phyloP scores from a whole-genome alignment of 2,888 invertebrate species.

The Cephus rjabovi region DNA sequence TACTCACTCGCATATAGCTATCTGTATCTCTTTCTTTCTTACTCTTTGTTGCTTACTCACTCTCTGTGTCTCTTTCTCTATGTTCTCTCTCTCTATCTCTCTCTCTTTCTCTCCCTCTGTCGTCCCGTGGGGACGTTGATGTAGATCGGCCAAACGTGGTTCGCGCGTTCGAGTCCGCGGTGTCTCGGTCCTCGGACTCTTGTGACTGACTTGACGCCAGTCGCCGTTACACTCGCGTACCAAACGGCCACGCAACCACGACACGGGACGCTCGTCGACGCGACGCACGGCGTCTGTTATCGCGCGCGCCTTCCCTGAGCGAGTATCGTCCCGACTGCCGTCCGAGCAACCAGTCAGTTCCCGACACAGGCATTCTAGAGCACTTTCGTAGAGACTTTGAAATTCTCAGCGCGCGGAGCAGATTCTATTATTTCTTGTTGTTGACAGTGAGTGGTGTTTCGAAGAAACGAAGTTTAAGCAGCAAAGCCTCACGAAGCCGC shows the following conservation, averaged over 20 bases:
- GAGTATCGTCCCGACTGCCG: background rate
- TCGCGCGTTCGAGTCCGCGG: background rate
- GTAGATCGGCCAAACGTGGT: background rate
- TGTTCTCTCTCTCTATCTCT: slow-evolving; percentile 3
- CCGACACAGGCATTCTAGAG: background rate
- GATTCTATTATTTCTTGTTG: background rate
- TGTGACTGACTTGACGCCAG: slow-evolving; percentile 48
- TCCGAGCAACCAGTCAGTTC: background rate
- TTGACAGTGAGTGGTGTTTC: background rate
- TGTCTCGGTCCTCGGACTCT: slow-evolving; percentile 21
- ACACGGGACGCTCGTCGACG: slow-evolving; percentile 24
- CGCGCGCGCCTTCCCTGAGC: background rate
- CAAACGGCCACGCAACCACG: slow-evolving; percentile 32
- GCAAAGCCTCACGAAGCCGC: background rate
- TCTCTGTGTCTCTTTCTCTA: slow-evolving; percentile 10
- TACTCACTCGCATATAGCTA: background rate
- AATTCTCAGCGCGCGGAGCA: background rate
- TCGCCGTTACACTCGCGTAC: slow-evolving; percentile 51
- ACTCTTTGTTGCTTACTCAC: slow-evolving; percentile 11
- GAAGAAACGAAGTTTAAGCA: background rate
- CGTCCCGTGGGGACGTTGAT: slow-evolving; percentile 8
- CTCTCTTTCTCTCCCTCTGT: slow-evolving; percentile 9
- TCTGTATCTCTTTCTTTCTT: slow-evolving; percentile 1
- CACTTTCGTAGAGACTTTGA: background rate
- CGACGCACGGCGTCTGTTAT: slow-evolving; percentile 10